Base-by-base conservation (phyloP, 2,888 invertebrate species). In the Theodoxus fluviatilis region DNA sequence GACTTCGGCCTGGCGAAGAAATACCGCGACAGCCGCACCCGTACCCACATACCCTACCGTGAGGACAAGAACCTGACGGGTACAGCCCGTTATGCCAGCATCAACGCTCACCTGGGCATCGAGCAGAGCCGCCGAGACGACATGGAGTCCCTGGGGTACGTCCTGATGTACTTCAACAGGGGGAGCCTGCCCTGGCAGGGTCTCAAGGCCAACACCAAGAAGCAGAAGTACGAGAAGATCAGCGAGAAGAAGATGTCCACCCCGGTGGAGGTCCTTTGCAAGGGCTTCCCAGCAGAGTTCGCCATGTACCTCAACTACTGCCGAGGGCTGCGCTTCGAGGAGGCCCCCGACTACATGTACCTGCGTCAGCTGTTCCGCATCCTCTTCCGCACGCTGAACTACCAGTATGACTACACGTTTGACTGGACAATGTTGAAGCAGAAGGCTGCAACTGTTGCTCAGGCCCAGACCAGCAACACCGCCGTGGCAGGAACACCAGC, bases 391-490 rank as follows among this genome's bases (percentile, higher is more conserved):
- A 99, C 98, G 81, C 92, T 99, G 88, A 98, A 98, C 91, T 98
- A 98, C 89, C 96, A 97, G 90, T 98, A 97, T 89, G 98, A 98
- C 90, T 98, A 97, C 90, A 95, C 95, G 85, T 99, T 98, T 90
- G 99, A 99, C 90, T 99, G 99, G 98, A 99, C 98, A 85, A 95
- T 98, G 93, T 91, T 98, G 88, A 96, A 98, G 87, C 98, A 98
- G 89, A 96, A 96, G 84, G 91, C 92, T 69, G 92, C 92, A 55
- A 78, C 78, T 57, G 81, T 81, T 40, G 81, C 81, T 33, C 80
- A 80, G 72, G 76, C 76, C 49, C 76, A 78, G 52, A 76, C 77
- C 67, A 78, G 77, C 43, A 73, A 77, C 69, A 76, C 74, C 25
- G 76, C 81, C 49, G 77, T 77, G 35, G 80, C 79, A 35, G n/a